Base-by-base conservation (phyloP, 2,888 invertebrate species). In the Siphonodentalium dalli region DNA sequence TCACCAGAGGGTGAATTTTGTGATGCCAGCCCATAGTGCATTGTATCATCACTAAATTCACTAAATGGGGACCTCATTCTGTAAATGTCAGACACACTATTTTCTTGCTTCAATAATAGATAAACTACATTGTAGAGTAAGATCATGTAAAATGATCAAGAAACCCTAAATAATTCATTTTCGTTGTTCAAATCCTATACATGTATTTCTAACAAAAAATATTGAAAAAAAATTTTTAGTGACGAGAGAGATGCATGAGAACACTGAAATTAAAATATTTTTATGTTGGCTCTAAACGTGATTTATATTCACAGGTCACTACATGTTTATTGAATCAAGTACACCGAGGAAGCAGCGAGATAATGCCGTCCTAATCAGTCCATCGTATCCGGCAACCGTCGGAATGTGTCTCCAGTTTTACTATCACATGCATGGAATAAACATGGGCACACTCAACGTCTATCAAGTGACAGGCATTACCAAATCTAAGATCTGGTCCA, bases 331-430 rank as follows among this genome's bases (percentile, higher is more conserved):
- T 15, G 74, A 75, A 47, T 66, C 87, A 0, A 81, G 85, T 21
- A 84, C 83, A 60, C 86, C 86, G 0, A 74, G 86, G 46, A 67
- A 84, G 56, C 84, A 85, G 3, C 86, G 86, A 1, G 86, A 87
- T 68, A 78, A 79, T 38, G 87, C 87, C 33, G 58, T 65, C 13
- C 49, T 74, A 27, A 23, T 60, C 23, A 66, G 68, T 38, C 66
- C 66, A 11, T 42, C 52, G 18, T 64, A 55, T 54, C 54, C 65
- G 15, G 43, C 58, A 8, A 66, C 67, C 3, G 20, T 34, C 11
- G 60, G 68, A 6, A 61, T 58, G 31, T 79, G 78, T 63, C 62
- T 77, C 3, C 61, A 65, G 43, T 78, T 79, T 67, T 79, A 68
- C 61, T 75, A 73, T 58, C 69, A 70, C 60, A 78, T 78, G 75